Conservation (phyloP, 2,888 invertebrate species). For the Rhagophthalmus giganteus region DNA sequence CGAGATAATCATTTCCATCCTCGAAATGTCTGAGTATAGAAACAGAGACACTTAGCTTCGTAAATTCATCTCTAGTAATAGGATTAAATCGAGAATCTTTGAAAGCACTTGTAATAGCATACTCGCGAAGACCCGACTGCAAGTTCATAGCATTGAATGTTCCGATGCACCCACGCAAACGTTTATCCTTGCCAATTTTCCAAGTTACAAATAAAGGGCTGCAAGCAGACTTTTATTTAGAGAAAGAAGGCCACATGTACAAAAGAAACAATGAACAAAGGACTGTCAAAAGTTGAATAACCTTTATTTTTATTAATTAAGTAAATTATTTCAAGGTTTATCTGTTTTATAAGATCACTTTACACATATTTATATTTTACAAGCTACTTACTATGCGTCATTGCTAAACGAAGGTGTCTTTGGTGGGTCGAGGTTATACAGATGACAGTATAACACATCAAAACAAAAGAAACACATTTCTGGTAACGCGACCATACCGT, state of each 20-base stretch:
- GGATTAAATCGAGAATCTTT: conserved; percentile 97
- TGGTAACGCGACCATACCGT: conserved; percentile 73
- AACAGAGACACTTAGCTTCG: conserved; percentile 90
- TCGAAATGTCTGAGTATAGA: conserved; percentile 96
- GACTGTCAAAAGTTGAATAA: conserved; percentile 45
- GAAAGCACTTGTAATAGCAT: conserved; percentile 96
- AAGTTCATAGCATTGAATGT: conserved; percentile 97
- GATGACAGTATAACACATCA: conserved; percentile 94
- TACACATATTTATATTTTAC: no score
- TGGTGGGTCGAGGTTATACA: conserved; percentile 91
- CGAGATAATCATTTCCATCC: conserved; percentile 90
- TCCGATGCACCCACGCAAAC: conserved; percentile 97
- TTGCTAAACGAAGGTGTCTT: conserved; percentile 91
- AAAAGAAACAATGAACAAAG: conserved; percentile 35
- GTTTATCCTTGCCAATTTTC: conserved; percentile 95
- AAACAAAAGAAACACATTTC: conserved; percentile 99
- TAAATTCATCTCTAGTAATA: conserved; percentile 90
- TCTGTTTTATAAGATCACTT: no score
- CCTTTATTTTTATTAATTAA: conserved; percentile 34
- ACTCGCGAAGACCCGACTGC: conserved; percentile 92
- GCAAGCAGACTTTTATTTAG: conserved; percentile 38
- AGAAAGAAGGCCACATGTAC: conserved; percentile 27
- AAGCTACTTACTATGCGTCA: conserved; percentile 85
- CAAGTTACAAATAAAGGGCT: conserved; percentile 99
- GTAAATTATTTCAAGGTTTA: neutral